A percentile compares a stretch with the other conserved stretches of the same genome.
Evolutionary conservation across 2,888 invertebrate species (phyloP).

Genomic region (Arrhopalites spinosus): DNA sequence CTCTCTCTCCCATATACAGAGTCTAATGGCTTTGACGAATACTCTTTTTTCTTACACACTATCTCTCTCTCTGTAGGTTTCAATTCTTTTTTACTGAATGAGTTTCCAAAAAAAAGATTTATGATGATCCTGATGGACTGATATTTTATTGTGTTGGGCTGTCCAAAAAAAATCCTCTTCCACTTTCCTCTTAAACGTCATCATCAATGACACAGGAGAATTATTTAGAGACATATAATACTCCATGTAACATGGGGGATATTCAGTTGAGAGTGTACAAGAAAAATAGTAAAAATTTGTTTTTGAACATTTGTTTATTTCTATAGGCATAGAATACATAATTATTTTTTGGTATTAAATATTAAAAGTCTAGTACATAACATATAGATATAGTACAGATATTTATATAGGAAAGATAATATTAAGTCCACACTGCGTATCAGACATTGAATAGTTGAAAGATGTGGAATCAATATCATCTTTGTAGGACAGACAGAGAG

Average conservation of each 20-base stretch:
- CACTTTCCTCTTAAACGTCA: neutral
- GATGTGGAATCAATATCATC: no score
- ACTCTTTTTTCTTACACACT: no score
- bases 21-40: no score
- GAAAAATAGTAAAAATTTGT: neutral
- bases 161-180: neutral
- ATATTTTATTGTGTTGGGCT: neutral
- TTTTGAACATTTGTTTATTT: neutral
- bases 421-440: neutral
- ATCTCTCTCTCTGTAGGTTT: neutral
- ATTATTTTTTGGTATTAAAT: no score
- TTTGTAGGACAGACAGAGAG: no score
- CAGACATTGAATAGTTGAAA: neutral
- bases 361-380: neutral
- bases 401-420: neutral
- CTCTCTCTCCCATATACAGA: no score
- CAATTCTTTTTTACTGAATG: neutral
- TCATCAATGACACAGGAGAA: neutral
- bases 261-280: no score
- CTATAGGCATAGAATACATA: no score
- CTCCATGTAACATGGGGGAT: no score
- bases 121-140: slow-evolving; percentile 19
- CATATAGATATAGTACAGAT: neutral
- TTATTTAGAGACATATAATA: no score
- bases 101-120: neutral